Evolutionary conservation across 2,797 vertebrate species (phyloP).

Genomic region (Phoebastria nigripes): DNA sequence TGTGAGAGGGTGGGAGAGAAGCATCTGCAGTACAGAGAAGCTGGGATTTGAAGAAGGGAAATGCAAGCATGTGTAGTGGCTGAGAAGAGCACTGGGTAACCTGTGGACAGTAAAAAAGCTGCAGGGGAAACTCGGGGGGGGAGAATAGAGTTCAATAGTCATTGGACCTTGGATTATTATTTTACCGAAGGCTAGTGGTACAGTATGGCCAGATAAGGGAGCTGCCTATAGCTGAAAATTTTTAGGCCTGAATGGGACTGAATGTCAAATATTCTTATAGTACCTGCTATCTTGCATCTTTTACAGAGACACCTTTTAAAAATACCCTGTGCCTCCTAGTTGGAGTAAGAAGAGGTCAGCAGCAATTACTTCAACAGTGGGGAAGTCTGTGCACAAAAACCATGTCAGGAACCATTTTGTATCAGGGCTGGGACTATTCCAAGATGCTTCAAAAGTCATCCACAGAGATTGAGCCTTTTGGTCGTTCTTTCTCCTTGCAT

Average conservation of each 20-base stretch:
- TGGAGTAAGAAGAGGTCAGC: not conserved
- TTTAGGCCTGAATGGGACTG: not conserved
- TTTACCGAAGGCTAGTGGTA: not conserved
- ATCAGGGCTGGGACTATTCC: not conserved
- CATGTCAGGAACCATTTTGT: not conserved
- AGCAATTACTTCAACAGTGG: not conserved
- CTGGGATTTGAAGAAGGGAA: not conserved
- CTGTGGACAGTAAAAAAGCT: not conserved
- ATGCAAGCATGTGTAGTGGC: not conserved
- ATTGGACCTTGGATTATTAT: not conserved
- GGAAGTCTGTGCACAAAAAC: not conserved
- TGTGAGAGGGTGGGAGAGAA: not conserved
- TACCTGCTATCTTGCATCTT: not conserved
- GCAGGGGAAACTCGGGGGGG: not conserved
- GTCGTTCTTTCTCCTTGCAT: not conserved
- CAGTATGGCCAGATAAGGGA: not conserved
- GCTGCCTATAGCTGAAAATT: not conserved
- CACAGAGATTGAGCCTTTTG: not conserved
- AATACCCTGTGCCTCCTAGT: not conserved
- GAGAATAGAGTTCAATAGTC: not conserved
- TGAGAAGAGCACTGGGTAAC: not conserved
- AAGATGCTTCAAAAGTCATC: not conserved
- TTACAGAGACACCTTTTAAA: not conserved
- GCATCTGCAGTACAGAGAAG: not conserved
- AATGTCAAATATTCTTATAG: not conserved